phyloP scores from a whole-genome alignment of 2,797 vertebrate genomes.

The Syncerus caffer region DNA sequence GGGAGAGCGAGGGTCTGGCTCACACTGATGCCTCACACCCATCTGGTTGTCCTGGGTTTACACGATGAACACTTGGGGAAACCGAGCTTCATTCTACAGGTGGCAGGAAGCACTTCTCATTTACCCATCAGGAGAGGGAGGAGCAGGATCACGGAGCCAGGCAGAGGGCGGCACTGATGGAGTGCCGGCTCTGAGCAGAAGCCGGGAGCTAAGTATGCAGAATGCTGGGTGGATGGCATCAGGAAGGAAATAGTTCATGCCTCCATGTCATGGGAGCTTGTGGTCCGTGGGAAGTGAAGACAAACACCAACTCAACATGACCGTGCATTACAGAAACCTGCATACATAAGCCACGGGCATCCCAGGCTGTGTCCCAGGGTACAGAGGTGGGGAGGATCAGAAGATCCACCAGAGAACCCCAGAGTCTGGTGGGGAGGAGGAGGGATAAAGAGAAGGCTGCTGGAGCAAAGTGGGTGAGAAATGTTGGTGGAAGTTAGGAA shows the following conservation, averaged over 20 bases:
- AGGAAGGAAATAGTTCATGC: neutral
- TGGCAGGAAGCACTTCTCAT: neutral
- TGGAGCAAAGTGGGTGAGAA: neutral
- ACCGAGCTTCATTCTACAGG: neutral
- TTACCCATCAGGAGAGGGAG: neutral
- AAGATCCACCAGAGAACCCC: neutral
- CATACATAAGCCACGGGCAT: neutral
- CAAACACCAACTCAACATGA: neutral
- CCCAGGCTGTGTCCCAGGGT: neutral
- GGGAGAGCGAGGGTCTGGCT: neutral
- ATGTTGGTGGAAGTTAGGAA: neutral
- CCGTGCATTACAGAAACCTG: neutral
- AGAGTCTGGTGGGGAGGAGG: neutral
- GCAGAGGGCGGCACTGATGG: neutral
- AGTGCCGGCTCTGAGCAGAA: neutral
- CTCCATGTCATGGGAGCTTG: neutral
- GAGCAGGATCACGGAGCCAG: neutral
- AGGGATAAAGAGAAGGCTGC: neutral
- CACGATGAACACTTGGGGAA: slow-evolving; percentile 9
- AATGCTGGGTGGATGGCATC: neutral
- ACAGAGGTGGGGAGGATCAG: neutral
- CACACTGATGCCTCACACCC: neutral
- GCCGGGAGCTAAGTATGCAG: neutral
- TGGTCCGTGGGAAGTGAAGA: neutral
- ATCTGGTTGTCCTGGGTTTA: neutral